phyloP scores from a whole-genome alignment of 2,888 invertebrate genomes.

The Toxonevra muliebris region DNA sequence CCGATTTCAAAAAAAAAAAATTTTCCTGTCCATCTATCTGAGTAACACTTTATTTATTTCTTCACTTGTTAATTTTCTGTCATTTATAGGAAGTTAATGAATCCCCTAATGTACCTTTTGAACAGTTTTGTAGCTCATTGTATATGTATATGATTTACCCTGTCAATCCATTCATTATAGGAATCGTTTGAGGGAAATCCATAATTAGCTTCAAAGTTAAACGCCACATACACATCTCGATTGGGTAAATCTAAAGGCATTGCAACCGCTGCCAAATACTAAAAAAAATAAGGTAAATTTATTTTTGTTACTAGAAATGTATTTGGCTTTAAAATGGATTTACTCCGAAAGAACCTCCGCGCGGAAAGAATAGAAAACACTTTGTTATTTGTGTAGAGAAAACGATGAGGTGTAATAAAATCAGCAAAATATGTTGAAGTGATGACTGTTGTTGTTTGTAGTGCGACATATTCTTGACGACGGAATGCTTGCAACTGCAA shows the following conservation, averaged over 20 bases:
- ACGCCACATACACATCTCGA: slow-evolving; percentile 76
- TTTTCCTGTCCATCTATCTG: neutral
- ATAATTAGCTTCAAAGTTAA: slow-evolving; percentile 79
- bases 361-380: slow-evolving; percentile 50
- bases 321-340: slow-evolving; percentile 13
- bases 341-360: slow-evolving; percentile 54
- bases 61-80: neutral
- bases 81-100: neutral
- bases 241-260: slow-evolving; percentile 75
- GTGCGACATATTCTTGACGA: no score
- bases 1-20: neutral
- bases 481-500: no score
- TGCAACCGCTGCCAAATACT: slow-evolving; percentile 77
- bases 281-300: slow-evolving; percentile 45
- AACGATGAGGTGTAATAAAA: no score
- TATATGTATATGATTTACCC: slow-evolving; percentile 63
- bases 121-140: neutral
- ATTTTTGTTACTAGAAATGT: slow-evolving; percentile 2
- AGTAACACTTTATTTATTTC: no score
- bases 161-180: slow-evolving; percentile 68
- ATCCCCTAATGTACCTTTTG: no score
- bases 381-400: neutral
- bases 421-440: no score
- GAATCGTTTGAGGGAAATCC: slow-evolving; percentile 69
- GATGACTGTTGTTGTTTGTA: no score